Conservation (phyloP, 2,888 invertebrate genomes). For the Zaprionus lineosus region DNA sequence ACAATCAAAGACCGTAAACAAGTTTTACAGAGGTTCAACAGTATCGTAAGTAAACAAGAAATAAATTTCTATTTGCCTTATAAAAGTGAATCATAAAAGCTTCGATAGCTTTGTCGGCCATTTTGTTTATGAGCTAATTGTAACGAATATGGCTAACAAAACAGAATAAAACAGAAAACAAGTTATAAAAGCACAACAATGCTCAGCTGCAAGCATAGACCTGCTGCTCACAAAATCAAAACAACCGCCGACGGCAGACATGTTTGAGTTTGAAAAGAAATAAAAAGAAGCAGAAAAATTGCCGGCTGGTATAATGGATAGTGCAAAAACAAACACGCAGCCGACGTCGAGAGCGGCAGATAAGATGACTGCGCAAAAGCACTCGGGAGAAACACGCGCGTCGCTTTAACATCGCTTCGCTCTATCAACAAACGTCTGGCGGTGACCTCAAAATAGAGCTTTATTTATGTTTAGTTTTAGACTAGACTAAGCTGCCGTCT, state of each 20-base stretch:
- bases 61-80: no score
- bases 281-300: no score
- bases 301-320: slow-evolving; percentile 25
- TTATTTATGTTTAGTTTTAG: slow-evolving; percentile 36
- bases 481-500: slow-evolving; percentile 19
- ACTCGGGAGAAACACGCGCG: slow-evolving; percentile 33
- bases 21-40: slow-evolving; percentile 6
- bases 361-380: neutral
- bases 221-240: slow-evolving; percentile 32
- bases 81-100: slow-evolving; percentile 28
- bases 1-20: slow-evolving; percentile 17
- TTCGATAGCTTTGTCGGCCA: slow-evolving; percentile 45
- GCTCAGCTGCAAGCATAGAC: slow-evolving; percentile 31
- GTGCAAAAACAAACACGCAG: neutral
- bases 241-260: slow-evolving; percentile 16
- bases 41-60: slow-evolving; percentile 13
- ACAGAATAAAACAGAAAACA: slow-evolving; percentile 62
- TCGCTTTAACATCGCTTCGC: slow-evolving; percentile 16
- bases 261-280: slow-evolving; percentile 45
- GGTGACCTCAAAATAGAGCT: slow-evolving; percentile 62
- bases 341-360: slow-evolving; percentile 6
- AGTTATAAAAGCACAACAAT: slow-evolving; percentile 30
- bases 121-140: slow-evolving; percentile 55
- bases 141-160: slow-evolving; percentile 65
- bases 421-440: neutral